Percentiles rank a stretch among this genome's conserved stretches.
Evolutionary conservation across 2,113 vertebrate genomes (phyloP).

Genomic region (Gorsachius goisagi): DNA sequence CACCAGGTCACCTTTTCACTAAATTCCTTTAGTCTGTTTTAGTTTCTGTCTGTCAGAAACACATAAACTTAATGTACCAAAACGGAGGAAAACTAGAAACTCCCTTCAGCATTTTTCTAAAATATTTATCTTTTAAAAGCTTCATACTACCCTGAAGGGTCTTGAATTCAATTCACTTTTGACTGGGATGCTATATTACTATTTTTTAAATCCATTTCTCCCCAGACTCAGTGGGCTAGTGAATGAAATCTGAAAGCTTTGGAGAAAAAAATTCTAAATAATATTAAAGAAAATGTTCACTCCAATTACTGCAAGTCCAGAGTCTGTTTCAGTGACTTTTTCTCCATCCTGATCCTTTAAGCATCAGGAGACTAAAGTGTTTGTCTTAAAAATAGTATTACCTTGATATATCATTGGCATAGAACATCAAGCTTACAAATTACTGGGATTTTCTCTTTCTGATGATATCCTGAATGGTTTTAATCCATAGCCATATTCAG

Average conservation of each 20-base stretch:
- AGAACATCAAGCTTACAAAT: not conserved
- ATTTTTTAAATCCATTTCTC: not conserved
- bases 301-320: not conserved
- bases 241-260: slow-evolving; percentile 31
- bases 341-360: not conserved
- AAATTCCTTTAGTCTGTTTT: not conserved
- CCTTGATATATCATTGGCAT: not conserved
- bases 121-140: not conserved
- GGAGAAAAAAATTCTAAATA: slow-evolving; percentile 47
- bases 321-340: not conserved
- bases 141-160: not conserved
- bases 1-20: not conserved
- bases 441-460: not conserved
- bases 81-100: not conserved
- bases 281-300: slow-evolving; percentile 52
- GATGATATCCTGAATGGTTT: not conserved
- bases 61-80: slow-evolving; percentile 23
- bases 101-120: slow-evolving; percentile 42
- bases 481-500: not conserved
- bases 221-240: not conserved
- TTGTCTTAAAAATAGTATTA: not conserved
- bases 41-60: slow-evolving; percentile 26
- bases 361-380: not conserved
- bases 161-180: not conserved
- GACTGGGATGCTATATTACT: not conserved